A percentile compares a stretch with the other conserved stretches of the same genome.
phyloP scores from a whole-genome alignment of 2,113 vertebrate genomes.

The Phoenicopterus ruber region DNA sequence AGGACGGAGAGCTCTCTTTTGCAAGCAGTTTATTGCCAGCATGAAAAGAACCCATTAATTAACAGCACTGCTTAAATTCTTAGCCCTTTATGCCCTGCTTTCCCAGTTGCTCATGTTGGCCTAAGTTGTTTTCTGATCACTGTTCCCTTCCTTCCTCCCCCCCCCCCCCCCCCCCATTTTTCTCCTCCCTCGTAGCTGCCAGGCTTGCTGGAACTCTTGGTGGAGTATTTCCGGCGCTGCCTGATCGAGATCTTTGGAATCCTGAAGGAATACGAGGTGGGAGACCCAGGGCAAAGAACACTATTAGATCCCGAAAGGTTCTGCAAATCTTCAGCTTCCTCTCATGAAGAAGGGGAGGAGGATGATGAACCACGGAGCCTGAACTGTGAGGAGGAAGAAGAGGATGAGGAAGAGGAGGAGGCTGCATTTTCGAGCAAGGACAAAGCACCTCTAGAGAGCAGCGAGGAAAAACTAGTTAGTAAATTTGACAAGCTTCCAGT shows the following conservation, averaged over 20 bases:
- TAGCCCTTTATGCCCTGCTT: background rate
- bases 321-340: constrained; percentile 78
- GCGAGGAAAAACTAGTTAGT: constrained; percentile 86
- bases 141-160: constrained; percentile 12
- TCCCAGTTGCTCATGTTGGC: accelerated
- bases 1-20: background rate
- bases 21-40: background rate
- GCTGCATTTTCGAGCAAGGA: constrained; percentile 75
- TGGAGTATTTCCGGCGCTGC: constrained; percentile 98
- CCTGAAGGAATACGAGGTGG: constrained; percentile 95
- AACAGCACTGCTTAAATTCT: background rate
- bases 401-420: constrained; percentile 79
- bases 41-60: background rate
- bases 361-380: constrained; percentile 65
- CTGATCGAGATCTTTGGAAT: constrained; percentile 99
- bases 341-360: constrained; percentile 74
- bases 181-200: constrained; percentile 80
- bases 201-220: constrained; percentile 92
- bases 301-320: constrained; percentile 86
- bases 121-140: background rate
- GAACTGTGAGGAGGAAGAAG: constrained; percentile 73
- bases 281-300: constrained; percentile 94
- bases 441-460: constrained; percentile 68
- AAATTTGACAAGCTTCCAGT: constrained; percentile 97
- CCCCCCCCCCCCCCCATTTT: background rate